Conservation (phyloP, 2,113 vertebrate genomes). For the Nothoprocta pentlandii region DNA sequence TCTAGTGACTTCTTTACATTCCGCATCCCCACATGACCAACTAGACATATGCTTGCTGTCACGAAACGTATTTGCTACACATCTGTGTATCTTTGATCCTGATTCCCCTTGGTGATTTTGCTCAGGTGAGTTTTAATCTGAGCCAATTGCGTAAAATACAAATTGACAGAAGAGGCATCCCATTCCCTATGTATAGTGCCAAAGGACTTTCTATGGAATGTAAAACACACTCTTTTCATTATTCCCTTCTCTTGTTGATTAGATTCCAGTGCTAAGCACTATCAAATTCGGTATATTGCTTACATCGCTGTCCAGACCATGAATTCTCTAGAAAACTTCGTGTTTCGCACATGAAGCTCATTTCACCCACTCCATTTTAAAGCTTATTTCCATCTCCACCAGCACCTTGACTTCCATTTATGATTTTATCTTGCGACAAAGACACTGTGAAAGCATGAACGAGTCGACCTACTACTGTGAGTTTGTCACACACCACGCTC, state of each 20-base stretch:
- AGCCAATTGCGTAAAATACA: background rate
- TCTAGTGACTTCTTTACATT: background rate
- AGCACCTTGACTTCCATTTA: conserved; percentile 1
- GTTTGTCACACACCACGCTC: background rate
- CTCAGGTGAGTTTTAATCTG: background rate
- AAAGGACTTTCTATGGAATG: background rate
- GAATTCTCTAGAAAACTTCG: background rate
- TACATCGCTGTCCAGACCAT: background rate
- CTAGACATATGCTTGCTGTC: background rate
- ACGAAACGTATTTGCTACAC: background rate
- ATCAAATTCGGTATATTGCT: background rate
- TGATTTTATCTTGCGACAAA: background rate
- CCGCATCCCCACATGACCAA: background rate
- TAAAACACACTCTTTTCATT: background rate
- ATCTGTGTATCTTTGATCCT: background rate
- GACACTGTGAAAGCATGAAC: background rate
- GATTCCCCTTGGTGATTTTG: background rate
- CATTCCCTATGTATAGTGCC: background rate
- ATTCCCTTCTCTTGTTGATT: background rate
- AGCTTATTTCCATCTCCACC: background rate
- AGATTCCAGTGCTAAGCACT: background rate
- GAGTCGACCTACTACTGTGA: background rate
- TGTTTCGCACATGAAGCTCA: background rate
- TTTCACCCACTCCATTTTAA: background rate
- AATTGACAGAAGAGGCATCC: background rate